Evolutionary conservation across 2,113 vertebrate genomes (phyloP), one percentile per base, ranked within the genome.

Genomic region (Tachuris rubrigastra): DNA sequence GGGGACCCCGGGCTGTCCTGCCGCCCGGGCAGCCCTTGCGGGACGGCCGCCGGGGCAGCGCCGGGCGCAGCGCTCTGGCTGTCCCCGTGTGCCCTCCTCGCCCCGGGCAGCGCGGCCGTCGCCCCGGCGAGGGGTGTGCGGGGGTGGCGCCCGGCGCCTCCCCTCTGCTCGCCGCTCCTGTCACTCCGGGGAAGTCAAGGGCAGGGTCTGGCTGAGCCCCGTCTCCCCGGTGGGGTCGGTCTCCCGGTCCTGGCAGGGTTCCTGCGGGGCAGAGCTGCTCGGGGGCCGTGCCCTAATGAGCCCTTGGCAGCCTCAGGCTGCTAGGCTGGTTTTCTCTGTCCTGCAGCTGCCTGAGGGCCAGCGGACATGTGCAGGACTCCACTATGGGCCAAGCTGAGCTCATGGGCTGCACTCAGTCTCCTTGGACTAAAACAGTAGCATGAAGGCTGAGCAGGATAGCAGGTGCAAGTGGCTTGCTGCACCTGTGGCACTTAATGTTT

Each of bases 381-480:
- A 3, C 17, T 33, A 0, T 0, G 73, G 65, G 33, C 41, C 58
- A 2, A 0, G 74, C 39, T 10, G 55, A 12, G 25, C 42, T 37
- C 33, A 6, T 2, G 2, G 14, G 0, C 72, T 12, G 17, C 30
- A 2, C 12, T 3, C 20, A 0, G 44, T 6, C 23, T 69, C 28
- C 30, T 22, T 30, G 17, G 30, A 10, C 14, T 56, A 2, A 13
- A 60, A 13, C 31, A 8, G 12, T 3, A 21, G 31, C 6, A 0
- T 20, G 72, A 6, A 16, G 5, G 25, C 55, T 37, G 80, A 50
- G 33, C 66, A 19, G 62, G 44, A 8, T 15, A 58, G 28, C 62
- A 24, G 65, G 41, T 27, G 23, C 41, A 14, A 10, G 68, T 12
- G 33, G 3, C 17, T 68, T 41, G 41, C 37, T 28, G 37, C 30